Evolutionary conservation across 1,140 invertebrate genomes (phyloP).

Genomic region (Latrodectus geometricus): DNA sequence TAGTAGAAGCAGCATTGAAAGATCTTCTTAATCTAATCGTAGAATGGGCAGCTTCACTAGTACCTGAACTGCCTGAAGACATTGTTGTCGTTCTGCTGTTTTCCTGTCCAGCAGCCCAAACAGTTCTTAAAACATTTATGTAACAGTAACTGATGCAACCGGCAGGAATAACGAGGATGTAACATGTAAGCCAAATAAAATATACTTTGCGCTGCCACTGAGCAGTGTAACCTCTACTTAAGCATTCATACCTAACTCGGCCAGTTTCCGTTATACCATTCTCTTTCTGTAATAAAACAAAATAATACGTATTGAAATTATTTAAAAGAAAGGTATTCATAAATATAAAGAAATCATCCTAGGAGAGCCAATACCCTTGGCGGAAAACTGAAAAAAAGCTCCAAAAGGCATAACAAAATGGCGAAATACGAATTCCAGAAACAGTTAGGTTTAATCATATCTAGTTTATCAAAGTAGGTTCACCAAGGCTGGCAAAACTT

Average conservation of each 20-base stretch:
- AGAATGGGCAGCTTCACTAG: constrained; percentile 24
- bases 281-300: constrained; percentile 62
- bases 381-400: no score
- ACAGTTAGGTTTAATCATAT: no score
- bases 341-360: no score
- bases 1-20: constrained; percentile 63
- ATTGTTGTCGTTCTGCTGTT: constrained; percentile 23
- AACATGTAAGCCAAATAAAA: constrained; percentile 69
- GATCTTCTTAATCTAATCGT: constrained; percentile 63
- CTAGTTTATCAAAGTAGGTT: no score
- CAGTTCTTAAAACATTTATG: constrained; percentile 69
- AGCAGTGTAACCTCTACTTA: constrained; percentile 69
- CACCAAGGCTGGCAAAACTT: no score
- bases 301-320: no score
- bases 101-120: constrained; percentile 66
- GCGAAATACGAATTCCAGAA: no score
- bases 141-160: constrained; percentile 71
- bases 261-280: constrained; percentile 65
- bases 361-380: no score
- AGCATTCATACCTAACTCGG: constrained; percentile 66
- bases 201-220: constrained; percentile 71
- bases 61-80: constrained; percentile 1
- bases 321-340: no score
- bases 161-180: constrained; percentile 70
- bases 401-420: no score